These are phyloP conservation scores for Pomatostomus ruficeps DNA, from an alignment of 2,113 vertebrate genomes.

Conservation along the genomic window DNA sequence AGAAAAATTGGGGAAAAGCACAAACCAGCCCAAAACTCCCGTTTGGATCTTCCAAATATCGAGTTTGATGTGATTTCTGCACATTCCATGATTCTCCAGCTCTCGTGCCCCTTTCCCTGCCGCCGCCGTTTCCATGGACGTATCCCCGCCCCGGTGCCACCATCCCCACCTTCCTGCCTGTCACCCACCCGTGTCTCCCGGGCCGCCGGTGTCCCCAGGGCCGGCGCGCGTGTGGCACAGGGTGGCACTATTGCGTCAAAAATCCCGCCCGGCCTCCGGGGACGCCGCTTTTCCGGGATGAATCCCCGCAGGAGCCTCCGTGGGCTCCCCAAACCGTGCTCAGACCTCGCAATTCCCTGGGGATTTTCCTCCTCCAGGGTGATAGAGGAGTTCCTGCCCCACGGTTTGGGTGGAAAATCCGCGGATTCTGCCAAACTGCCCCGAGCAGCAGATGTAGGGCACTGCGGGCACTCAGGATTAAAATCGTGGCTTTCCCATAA, in stretches of 20 bases:
- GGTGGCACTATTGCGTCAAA: constrained; percentile 7
- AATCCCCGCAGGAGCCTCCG: not conserved
- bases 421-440: rapidly evolving
- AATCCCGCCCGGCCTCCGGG: not conserved
- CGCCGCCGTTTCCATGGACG: no score
- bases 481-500: rapidly evolving
- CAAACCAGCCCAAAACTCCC: rapidly evolving
- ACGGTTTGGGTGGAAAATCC: not conserved
- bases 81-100: rapidly evolving
- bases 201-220: not conserved
- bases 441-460: rapidly evolving
- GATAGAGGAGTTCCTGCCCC: not conserved
- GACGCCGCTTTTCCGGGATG: not conserved
- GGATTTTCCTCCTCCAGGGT: not conserved
- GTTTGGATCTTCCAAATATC: rapidly evolving
- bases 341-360: rapidly evolving
- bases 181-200: rapidly evolving
- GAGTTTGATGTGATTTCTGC: not conserved
- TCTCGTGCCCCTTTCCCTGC: no score
- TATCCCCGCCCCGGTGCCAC: no score
- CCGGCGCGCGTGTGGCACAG: no score
- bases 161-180: not conserved
- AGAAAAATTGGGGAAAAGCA: not conserved
- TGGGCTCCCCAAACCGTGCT: not conserved
- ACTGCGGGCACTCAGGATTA: rapidly evolving